Percentiles rank a stretch among this genome's conserved stretches.
These are phyloP conservation scores for Drosophila anomalata DNA, from an alignment of 2,888 invertebrate species.

Conservation along the genomic window DNA sequence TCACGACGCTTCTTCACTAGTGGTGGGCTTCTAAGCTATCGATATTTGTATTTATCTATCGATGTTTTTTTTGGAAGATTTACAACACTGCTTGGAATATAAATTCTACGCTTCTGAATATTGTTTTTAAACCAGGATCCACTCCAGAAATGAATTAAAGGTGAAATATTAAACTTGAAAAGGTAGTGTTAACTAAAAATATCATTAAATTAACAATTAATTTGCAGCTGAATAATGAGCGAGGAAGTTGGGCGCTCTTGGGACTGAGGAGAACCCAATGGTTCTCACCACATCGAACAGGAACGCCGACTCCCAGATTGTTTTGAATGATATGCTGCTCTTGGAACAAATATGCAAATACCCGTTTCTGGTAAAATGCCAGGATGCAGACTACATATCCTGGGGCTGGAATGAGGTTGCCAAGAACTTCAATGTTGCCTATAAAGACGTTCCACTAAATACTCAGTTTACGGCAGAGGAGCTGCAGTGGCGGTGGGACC, in stretches of 20 bases:
- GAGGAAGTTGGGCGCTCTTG: background rate
- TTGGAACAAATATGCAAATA: constrained; percentile 49
- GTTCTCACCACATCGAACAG: constrained; percentile 50
- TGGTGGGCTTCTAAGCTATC: constrained; percentile 26
- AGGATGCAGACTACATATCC: constrained; percentile 50
- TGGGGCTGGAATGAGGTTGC: constrained; percentile 63
- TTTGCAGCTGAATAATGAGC: constrained; percentile 13
- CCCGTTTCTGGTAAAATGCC: constrained; percentile 45
- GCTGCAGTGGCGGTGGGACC: constrained; percentile 67
- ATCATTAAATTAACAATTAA: background rate
- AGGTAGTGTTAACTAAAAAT: too few species aligned
- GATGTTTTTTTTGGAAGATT: background rate
- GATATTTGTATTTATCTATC: background rate
- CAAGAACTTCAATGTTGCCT: constrained; percentile 49
- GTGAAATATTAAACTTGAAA: too few species aligned
- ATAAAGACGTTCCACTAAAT: constrained; percentile 20
- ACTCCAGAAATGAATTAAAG: too few species aligned
- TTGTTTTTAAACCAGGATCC: background rate
- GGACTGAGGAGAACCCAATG: constrained; percentile 21
- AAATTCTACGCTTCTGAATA: background rate
- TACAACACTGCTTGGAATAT: background rate
- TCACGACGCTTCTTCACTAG: constrained; percentile 45
- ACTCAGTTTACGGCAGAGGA: constrained; percentile 53
- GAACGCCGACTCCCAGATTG: constrained; percentile 35
- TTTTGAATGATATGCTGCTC: constrained; percentile 58